Evolutionary conservation across 2,113 vertebrate species (phyloP), one percentile per base, ranked within the genome.

Genomic region (Patagioenas fasciata): DNA sequence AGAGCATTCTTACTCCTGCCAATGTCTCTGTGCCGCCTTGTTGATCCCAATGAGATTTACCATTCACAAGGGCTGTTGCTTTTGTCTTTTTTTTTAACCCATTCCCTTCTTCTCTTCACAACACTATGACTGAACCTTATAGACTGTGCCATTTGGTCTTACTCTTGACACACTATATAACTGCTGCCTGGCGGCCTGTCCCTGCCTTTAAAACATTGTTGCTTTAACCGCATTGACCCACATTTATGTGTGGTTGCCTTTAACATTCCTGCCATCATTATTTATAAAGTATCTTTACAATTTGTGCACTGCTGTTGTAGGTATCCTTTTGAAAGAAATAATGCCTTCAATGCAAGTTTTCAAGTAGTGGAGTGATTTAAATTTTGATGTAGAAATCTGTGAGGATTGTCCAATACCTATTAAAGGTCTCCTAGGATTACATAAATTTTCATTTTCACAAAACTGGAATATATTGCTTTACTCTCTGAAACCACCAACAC

Each of bases 1-100:
- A 15, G 91, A 97, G 91, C 82, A 86, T 96, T 96, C 88, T 77
- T 87, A 70, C 71, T 92, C 47, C 61, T 85, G 82, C 85, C 47
- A 8, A 83, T 97, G 86, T 73, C 62, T 95, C 36, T 74, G 34
- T 80, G 94, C 88, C 48, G 13, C 64, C 24, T 74, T 58, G 32
- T 64, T 87, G 81, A 94, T 92, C 36, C 91, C 90, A 58, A 1
- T 50, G 89, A 89, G 75, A 58, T 82, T 94, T 94, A 88, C 40
- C 17, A 18, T 64, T 51, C 74, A 84, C 91, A 61, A 50, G 34
- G 80, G 53, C 90, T 91, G 56, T 50, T 83, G 66, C 13, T 84
- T 95, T 89, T 58, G 40, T 40, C 24, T 44, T 69, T 83, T 70
- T 50, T 95, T 86, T 92, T 93, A 88, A 94, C 79, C 15, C 74